Percentiles rank a stretch among this genome's conserved stretches.
Conservation (phyloP, 1,140 invertebrate species). For the Microplitis demolitor region DNA sequence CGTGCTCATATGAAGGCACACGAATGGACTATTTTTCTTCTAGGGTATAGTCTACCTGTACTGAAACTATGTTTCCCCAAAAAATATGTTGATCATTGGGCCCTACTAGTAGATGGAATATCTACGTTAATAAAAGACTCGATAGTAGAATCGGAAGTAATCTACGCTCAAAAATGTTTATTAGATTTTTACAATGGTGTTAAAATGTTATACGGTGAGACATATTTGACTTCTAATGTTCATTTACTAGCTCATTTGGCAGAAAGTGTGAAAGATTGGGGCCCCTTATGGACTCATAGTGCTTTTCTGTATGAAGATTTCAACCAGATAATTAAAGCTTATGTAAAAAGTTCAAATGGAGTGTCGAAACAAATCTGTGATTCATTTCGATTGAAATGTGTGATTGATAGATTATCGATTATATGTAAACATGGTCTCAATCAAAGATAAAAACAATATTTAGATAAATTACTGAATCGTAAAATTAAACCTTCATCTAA, state of each 20-base stretch:
- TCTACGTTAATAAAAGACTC: conserved; percentile 10
- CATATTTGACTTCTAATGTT: conserved; percentile 28
- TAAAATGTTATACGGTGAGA: conserved; percentile 23
- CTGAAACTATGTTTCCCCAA: conserved; percentile 14
- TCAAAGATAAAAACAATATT: no score
- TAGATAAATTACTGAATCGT: no score
- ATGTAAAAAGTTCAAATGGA: not conserved
- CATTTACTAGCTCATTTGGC: conserved; percentile 26
- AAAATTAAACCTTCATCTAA: no score
- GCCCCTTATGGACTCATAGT: conserved; percentile 24
- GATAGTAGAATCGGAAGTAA: conserved; percentile 17
- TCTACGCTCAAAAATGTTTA: conserved; percentile 17
- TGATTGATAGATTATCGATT: not conserved
- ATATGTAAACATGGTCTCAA: not conserved
- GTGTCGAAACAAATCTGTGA: not conserved
- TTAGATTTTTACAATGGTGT: conserved; percentile 18
- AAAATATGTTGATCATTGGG: conserved; percentile 25
- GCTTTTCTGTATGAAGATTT: conserved; percentile 15
- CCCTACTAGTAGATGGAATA: conserved; percentile 23
- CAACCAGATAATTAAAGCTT: not conserved
- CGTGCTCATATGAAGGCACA: conserved; percentile 34
- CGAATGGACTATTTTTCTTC: conserved; percentile 32
- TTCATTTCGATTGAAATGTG: not conserved
- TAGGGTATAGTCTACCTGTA: conserved; percentile 24
- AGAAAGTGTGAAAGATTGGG: conserved; percentile 29